Conservation (phyloP, 2,888 invertebrate genomes). For the Clivina fossor region DNA sequence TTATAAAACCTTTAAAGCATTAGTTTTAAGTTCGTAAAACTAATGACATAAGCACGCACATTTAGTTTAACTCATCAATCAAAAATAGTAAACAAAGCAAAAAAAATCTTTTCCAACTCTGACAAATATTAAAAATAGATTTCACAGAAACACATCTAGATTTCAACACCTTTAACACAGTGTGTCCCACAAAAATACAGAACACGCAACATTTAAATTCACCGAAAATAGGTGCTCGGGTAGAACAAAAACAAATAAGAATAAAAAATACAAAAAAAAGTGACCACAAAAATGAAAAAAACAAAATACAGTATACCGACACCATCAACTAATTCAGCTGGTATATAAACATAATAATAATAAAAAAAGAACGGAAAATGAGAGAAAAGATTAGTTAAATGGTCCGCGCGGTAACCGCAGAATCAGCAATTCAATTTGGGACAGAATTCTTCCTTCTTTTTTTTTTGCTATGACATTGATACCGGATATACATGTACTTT, state of each 20-base stretch:
- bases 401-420: no score
- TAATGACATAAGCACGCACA: no score
- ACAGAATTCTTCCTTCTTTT: not conserved
- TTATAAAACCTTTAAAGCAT: no score
- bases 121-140: conserved; percentile 22
- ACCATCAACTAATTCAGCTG: no score
- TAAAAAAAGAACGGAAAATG: no score
- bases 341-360: no score
- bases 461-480: not conserved
- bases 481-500: conserved; percentile 6
- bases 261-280: conserved; percentile 8
- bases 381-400: no score
- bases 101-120: no score
- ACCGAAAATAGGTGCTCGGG: conserved; percentile 17
- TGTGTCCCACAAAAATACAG: conserved; percentile 12
- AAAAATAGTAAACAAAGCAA: no score
- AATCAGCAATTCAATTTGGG: conserved; percentile 10
- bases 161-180: conserved; percentile 29
- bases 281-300: not conserved
- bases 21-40: no score
- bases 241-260: conserved; percentile 2
- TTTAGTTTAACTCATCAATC: no score
- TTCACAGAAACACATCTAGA: conserved; percentile 25
- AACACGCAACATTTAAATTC: conserved; percentile 18
- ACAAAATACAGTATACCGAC: not conserved